Conservation (phyloP, 2,113 vertebrate genomes). For the Perca schrenkii region DNA sequence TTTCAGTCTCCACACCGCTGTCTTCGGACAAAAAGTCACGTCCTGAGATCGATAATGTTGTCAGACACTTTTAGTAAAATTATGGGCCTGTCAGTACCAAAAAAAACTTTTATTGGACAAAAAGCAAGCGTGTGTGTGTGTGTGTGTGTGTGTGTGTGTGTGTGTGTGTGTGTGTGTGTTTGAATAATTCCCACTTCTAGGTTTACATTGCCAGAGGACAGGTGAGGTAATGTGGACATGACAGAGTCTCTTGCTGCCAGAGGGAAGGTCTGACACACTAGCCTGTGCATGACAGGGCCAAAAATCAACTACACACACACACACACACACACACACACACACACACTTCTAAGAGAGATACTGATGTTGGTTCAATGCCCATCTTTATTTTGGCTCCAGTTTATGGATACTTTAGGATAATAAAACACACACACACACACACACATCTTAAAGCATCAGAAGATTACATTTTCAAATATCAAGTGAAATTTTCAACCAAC, state of each 20-base stretch:
- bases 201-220: slow-evolving; percentile 80
- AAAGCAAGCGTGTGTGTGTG: slow-evolving; percentile 19
- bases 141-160: slow-evolving; percentile 45
- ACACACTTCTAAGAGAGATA: background rate
- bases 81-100: no score
- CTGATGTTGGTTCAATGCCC: slow-evolving; percentile 21
- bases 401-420: background rate
- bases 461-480: slow-evolving; percentile 19
- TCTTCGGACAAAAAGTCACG: no score
- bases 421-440: background rate
- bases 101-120: no score
- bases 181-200: slow-evolving; percentile 79
- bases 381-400: slow-evolving; percentile 20
- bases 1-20: no score
- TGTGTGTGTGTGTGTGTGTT: slow-evolving; percentile 48
- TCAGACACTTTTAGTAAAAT: no score
- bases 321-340: slow-evolving; percentile 33
- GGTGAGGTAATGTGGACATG: slow-evolving; percentile 81
- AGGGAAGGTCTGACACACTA: slow-evolving; percentile 35
- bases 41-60: no score
- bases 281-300: slow-evolving; percentile 27
- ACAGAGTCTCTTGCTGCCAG: slow-evolving; percentile 45
- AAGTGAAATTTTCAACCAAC: slow-evolving; percentile 21
- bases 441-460: background rate
- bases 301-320: slow-evolving; percentile 36